Base-by-base conservation (phyloP, 2,888 invertebrate genomes). In the Diaprepes abbreviatus region DNA sequence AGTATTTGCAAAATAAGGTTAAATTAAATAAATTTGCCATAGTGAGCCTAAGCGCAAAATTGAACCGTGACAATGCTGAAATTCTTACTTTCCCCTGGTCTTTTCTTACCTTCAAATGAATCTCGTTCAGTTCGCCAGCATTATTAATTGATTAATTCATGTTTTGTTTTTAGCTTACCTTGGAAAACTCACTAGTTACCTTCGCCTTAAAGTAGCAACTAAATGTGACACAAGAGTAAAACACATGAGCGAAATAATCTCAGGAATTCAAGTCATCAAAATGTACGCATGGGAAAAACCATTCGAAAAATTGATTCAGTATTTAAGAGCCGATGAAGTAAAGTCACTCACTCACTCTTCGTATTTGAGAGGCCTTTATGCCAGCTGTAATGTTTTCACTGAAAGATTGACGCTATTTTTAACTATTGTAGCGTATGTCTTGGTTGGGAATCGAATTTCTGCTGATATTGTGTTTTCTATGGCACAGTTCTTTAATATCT, bases 341-440 rank as follows among this genome's bases (percentile, higher is more conserved):
- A 85, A 87, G 59, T 87, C 68, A n/a, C 62, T 78, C 6, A 86
- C 88, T 73, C 83, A 86, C 28, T 89, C 90, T 4, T 90, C 92
- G 0, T 90, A 90, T 83, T 86, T 91, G 66, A 86, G 89, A 79
- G 91, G 89, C 9, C 50, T 64, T 21, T 67, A 55, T 36, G 84
- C 88, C 16, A 89, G 90, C 0, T 81, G 88, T 72, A 83, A 89
- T 79, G 91, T 96, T 43, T 95, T 94, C 80, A 93, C 95, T 0
- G 93, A 94, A 77, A 90, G 96, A 74, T 88, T 94, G 31, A 92
- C 96, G 0, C 86, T 96, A 10, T 94, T 92, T 80, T 88, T 93
- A 59, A 94, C 94, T 0, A 87, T 96, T 54, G 86, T 93, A 31
- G 88, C 91, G 0, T 94, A 91, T 79, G 91, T 93, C 7, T 85